Conservation (phyloP, 2,888 invertebrate genomes). For the Orgyia antiqua region DNA sequence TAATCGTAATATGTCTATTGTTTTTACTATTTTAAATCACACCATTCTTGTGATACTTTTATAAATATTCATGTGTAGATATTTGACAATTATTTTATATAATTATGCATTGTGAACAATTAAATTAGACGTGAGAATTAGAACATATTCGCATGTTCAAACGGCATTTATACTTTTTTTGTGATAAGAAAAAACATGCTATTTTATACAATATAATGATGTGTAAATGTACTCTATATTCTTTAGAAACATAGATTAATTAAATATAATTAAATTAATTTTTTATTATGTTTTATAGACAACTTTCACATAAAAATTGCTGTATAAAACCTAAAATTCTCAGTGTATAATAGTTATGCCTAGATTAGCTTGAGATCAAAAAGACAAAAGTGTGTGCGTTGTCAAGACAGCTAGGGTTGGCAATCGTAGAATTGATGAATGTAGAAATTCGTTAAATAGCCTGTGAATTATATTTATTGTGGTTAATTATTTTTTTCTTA, state of each 20-base stretch:
- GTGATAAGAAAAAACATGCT: conserved; percentile 1
- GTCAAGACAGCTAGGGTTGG: no score
- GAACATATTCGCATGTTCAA: conserved; percentile 6
- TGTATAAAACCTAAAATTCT: no score
- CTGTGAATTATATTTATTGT: no score
- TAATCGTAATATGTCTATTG: conserved; percentile 5
- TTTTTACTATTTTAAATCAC: conserved; percentile 5
- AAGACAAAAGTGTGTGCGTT: no score
- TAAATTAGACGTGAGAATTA: conserved; percentile 9
- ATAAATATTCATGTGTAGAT: conserved; percentile 5
- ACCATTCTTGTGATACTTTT: conserved; percentile 4
- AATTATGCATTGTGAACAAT: conserved; percentile 13
- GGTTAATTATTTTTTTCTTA: no score
- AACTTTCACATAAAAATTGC: no score
- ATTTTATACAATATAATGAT: conserved; percentile 1
- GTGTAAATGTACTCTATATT: conserved; percentile 1
- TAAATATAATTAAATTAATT: conserved; percentile 1
- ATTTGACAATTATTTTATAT: conserved; percentile 9
- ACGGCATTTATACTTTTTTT: neutral
- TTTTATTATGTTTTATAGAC: neutral
- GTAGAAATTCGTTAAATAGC: no score
- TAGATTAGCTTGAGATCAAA: no score
- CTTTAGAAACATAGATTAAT: neutral
- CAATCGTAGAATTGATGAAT: no score
- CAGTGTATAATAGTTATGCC: no score